Evolutionary conservation across 2,113 vertebrate species (phyloP), one percentile per base, ranked within the genome.

Genomic region (Austrofundulus limnaeus): DNA sequence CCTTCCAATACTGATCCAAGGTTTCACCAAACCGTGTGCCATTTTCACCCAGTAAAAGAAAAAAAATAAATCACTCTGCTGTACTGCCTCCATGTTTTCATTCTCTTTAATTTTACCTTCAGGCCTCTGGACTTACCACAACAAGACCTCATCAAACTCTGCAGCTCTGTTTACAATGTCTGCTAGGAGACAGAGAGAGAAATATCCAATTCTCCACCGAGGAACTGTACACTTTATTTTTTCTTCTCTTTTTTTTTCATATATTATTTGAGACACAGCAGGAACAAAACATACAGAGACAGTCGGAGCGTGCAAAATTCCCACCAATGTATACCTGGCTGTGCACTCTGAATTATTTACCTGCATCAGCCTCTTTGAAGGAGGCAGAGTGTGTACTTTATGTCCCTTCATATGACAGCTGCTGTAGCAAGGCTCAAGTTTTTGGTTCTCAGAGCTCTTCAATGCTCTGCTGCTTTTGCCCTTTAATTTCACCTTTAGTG

Each of bases 331-430:
- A 82, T 78, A 84, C 71, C 67, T 64, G 48, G 62, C 66, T 58
- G 48, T 67, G 59, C 66, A 45, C 66, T 70, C 62, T 90, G 68
- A 88, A 90, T 90, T 89, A 88, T 88, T 89, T 80, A 89, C 72
- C 58, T 78, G 61, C 43, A 62, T 78, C 58, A 68, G 55, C 59
- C 41, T 41, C 47, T 81, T 67, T 82, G 78, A 82, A 80, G 66
- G 41, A 77, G 63, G 52, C 67, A 65, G 71, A 74, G 59, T 60
- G 60, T 74, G 69, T 70, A 76, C 86, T 70, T 39, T 52, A 73
- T 78, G 83, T 86, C 76, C 78, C 75, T 58, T 75, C 63, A 71
- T 50, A 85, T 82, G 78, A 83, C 76, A 85, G 78, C 62, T 77
- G 68, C 31, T 68, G 75, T 72, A 83, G 76, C 70, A 85, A 82